Conservation (phyloP, 2,113 vertebrate species). For the Gulo gulo region DNA sequence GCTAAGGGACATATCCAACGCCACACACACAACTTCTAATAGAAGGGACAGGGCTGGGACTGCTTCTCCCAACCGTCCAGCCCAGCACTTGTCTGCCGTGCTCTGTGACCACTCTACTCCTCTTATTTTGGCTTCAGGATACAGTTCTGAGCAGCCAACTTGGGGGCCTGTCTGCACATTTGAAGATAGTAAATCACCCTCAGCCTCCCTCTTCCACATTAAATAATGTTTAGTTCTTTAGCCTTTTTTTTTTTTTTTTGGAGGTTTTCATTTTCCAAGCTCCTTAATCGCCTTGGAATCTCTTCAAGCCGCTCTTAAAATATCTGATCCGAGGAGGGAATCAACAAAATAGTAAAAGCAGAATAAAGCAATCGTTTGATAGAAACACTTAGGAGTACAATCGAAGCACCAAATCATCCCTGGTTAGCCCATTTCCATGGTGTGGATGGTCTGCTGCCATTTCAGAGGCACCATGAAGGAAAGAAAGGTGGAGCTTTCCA, state of each 20-base stretch:
- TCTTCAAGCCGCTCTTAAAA: not conserved
- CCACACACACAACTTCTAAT: not conserved
- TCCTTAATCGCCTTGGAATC: not conserved
- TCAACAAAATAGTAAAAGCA: not conserved
- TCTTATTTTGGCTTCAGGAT: too few relatives aligned
- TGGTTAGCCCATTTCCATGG: not conserved
- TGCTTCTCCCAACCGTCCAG: accelerated
- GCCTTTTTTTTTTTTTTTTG: not conserved
- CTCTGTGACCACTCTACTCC: too few relatives aligned
- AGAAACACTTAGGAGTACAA: not conserved
- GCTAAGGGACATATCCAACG: not conserved
- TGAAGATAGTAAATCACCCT: not conserved
- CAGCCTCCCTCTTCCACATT: too few relatives aligned
- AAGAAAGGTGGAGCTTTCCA: not conserved
- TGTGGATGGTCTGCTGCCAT: not conserved
- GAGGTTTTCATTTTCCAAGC: conserved; percentile 14
- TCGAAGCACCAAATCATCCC: not conserved
- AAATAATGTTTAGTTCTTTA: not conserved
- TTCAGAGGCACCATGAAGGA: not conserved
- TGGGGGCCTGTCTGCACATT: accelerated
- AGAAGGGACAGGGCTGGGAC: not conserved
- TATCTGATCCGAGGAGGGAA: not conserved
- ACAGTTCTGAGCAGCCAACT: too few relatives aligned
- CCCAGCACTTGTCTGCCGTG: accelerated
- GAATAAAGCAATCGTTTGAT: not conserved